Evolutionary conservation across 2,797 vertebrate species (phyloP).

Genomic region (Myripristis jacobus): DNA sequence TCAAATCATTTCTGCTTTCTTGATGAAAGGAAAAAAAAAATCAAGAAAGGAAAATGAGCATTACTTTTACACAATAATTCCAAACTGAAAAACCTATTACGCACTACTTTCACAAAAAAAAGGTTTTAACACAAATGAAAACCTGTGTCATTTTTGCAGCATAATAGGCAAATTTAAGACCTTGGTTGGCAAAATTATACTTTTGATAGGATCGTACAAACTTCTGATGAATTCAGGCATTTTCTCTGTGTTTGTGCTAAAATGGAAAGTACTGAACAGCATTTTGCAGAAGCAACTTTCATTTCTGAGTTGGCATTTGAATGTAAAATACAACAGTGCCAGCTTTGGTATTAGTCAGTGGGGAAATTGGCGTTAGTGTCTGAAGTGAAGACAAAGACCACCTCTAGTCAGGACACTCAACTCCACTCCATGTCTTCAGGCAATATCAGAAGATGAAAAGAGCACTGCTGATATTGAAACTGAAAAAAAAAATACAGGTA

Average conservation of each 20-base stretch:
- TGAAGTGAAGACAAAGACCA: conserved; percentile 46
- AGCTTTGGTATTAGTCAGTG: conserved; percentile 38
- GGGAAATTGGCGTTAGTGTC: conserved; percentile 36
- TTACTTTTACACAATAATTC: neutral
- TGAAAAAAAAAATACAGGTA: conserved; percentile 5
- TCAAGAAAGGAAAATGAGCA: neutral
- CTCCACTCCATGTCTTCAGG: conserved; percentile 50
- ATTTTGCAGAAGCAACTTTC: conserved; percentile 31
- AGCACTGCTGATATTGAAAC: conserved; percentile 27
- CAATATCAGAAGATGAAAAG: conserved; percentile 62
- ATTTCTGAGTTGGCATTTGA: conserved; percentile 47
- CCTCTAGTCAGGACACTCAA: conserved; percentile 38
- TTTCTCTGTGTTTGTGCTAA: neutral
- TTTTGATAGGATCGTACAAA: conserved; percentile 4
- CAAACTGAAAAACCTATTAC: too few relatives aligned
- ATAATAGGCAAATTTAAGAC: neutral
- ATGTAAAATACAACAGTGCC: conserved; percentile 37
- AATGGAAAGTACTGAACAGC: neutral
- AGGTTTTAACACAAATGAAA: neutral
- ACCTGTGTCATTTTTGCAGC: neutral
- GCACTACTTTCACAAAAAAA: too few relatives aligned
- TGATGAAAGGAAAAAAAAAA: neutral
- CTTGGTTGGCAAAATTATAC: neutral
- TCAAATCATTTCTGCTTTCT: neutral
- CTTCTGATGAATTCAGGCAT: conserved; percentile 31